Percentiles rank a stretch among this genome's conserved stretches.
These are phyloP conservation scores for Platycheirus rosarum DNA, from an alignment of 2,888 invertebrate genomes.

Conservation along the genomic window DNA sequence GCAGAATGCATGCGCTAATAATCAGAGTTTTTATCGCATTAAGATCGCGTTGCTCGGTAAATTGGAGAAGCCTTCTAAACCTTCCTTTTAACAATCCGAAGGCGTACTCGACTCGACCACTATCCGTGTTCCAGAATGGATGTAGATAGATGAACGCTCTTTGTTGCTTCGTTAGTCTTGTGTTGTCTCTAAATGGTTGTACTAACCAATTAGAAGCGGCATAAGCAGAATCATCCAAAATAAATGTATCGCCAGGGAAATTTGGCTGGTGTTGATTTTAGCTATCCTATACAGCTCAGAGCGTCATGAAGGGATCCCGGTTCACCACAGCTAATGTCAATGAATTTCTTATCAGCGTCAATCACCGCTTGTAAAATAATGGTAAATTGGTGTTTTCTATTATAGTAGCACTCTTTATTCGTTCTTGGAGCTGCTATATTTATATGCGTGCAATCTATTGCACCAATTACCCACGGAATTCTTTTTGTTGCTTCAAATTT, in stretches of 20 bases:
- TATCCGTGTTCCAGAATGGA: too few relatives aligned
- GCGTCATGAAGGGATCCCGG: not conserved
- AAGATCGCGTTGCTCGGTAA: too few relatives aligned
- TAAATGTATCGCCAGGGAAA: not conserved
- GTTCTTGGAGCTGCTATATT: not conserved
- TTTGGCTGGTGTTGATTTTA: not conserved
- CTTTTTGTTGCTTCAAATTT: not conserved
- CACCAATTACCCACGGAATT: too few relatives aligned
- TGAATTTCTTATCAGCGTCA: not conserved
- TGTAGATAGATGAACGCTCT: too few relatives aligned
- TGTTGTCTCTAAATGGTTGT: too few relatives aligned
- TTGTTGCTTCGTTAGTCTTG: too few relatives aligned
- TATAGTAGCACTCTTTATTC: too few relatives aligned
- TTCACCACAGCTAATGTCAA: not conserved
- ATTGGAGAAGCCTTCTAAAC: too few relatives aligned
- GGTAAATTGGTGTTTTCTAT: not conserved
- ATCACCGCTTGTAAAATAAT: not conserved
- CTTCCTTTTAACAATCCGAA: too few relatives aligned
- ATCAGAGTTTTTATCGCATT: too few relatives aligned
- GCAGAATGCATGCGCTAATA: too few relatives aligned
- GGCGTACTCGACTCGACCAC: too few relatives aligned
- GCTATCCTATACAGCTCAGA: not conserved
- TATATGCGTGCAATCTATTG: not conserved
- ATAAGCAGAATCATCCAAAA: not conserved
- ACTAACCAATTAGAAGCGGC: not conserved